phyloP scores from a whole-genome alignment of 2,797 vertebrate genomes.

The Oreortyx pictus region DNA sequence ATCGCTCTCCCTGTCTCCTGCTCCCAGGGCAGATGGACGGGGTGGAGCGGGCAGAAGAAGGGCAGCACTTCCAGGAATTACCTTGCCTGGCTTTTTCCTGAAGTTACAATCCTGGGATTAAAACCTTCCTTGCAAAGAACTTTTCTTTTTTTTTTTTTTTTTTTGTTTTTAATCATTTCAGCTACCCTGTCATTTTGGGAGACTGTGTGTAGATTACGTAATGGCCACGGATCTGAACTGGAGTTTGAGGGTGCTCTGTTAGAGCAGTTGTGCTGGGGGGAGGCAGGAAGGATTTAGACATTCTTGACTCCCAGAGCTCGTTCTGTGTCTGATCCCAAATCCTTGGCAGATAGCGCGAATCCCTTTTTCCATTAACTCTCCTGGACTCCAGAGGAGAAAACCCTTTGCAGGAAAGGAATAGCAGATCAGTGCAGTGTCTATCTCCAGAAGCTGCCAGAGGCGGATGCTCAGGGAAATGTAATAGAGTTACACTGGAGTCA shows the following conservation, averaged over 20 bases:
- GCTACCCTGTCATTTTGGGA: slow-evolving; percentile 9
- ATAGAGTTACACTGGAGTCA: slow-evolving; percentile 18
- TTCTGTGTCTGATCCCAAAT: slow-evolving; percentile 36
- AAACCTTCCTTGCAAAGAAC: not conserved
- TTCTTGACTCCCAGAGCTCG: not conserved
- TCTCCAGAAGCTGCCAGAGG: slow-evolving; percentile 52
- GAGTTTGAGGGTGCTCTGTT: not conserved
- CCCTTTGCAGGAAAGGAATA: slow-evolving; percentile 39
- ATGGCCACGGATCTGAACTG: not conserved
- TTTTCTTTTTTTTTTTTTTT: not conserved
- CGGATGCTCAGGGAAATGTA: slow-evolving; percentile 17
- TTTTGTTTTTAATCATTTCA: slow-evolving; percentile 25
- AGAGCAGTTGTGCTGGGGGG: not conserved
- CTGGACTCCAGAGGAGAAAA: not conserved
- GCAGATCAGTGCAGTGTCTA: slow-evolving; percentile 4
- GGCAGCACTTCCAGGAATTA: slow-evolving; percentile 28
- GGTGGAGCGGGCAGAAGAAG: not conserved
- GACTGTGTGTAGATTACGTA: slow-evolving; percentile 40
- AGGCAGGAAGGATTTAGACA: not conserved
- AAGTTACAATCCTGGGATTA: slow-evolving; percentile 21
- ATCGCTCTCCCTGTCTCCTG: not conserved
- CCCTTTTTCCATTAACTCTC: slow-evolving; percentile 44
- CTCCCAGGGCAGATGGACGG: not conserved
- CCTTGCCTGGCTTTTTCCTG: slow-evolving; percentile 27
- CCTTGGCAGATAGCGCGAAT: slow-evolving; percentile 12